phyloP scores from a whole-genome alignment of 1,140 invertebrate species.

The Drosophila nigrodunni region DNA sequence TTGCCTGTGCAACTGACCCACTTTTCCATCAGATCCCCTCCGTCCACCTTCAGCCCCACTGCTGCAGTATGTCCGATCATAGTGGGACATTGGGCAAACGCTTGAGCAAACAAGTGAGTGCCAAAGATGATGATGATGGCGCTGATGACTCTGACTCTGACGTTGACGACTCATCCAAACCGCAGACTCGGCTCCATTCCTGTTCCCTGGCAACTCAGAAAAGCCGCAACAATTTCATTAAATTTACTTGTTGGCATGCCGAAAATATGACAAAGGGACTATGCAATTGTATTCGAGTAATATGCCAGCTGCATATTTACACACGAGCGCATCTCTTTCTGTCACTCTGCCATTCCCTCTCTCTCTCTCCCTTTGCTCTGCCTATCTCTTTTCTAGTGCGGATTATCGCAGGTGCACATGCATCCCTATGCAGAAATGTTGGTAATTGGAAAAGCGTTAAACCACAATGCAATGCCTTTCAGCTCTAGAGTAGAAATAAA shows the following conservation, averaged over 20 bases:
- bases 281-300: constrained; percentile 37
- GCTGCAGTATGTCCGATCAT: background rate
- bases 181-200: constrained; percentile 41
- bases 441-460: constrained; percentile 44
- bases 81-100: constrained; percentile 13
- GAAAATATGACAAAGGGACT: constrained; percentile 72
- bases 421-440: constrained; percentile 17
- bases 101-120: constrained; percentile 41
- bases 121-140: constrained; percentile 29
- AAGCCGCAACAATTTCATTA: constrained; percentile 80
- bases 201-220: constrained; percentile 60
- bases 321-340: constrained; percentile 32
- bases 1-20: constrained; percentile 59
- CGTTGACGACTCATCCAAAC: constrained; percentile 37
- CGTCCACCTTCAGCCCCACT: background rate
- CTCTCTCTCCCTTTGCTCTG: background rate
- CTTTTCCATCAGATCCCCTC: constrained; percentile 27
- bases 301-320: constrained; percentile 53
- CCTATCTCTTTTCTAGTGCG: background rate
- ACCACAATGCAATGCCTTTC: constrained; percentile 28
- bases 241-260: constrained; percentile 61
- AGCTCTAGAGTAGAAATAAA: background rate
- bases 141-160: constrained; percentile 24
- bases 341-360: background rate
- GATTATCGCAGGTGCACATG: constrained; percentile 5